Percentiles rank a stretch among this genome's conserved stretches.
phyloP scores from a whole-genome alignment of 1,140 invertebrate species.

The Philotrypesis tridentata region DNA sequence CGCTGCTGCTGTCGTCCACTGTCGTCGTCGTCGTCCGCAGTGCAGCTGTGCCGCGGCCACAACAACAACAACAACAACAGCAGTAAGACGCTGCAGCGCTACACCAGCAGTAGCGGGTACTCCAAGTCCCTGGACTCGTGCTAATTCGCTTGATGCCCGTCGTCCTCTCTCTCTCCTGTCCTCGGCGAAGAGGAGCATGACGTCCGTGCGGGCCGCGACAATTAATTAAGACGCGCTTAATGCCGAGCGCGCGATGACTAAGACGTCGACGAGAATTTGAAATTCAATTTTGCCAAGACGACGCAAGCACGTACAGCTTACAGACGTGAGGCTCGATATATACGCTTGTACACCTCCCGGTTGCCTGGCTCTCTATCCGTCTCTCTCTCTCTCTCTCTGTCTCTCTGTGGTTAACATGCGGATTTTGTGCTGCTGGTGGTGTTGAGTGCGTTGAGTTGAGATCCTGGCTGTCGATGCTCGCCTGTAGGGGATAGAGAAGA shows the following conservation, averaged over 20 bases:
- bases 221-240: constrained; percentile 4
- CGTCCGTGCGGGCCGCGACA: not conserved
- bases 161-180: not conserved
- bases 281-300: constrained; percentile 12
- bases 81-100: not conserved
- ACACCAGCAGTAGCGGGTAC: not conserved
- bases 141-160: not conserved
- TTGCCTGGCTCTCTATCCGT: no score
- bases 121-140: constrained; percentile 15
- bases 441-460: not conserved
- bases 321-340: not conserved
- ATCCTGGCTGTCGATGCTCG: not conserved
- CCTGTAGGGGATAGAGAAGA: not conserved
- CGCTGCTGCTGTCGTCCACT: not conserved
- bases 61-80: no score
- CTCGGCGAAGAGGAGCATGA: constrained; percentile 3
- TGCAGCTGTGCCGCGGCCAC: not conserved
- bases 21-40: not conserved
- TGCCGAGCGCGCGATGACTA: constrained; percentile 38
- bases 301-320: not conserved
- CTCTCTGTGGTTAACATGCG: not conserved
- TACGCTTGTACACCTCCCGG: not conserved
- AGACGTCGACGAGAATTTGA: constrained; percentile 4
- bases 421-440: not conserved
- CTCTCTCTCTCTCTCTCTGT: no score